Base-by-base conservation (phyloP, 2,888 invertebrate species). In the Rhaphigaster nebulosa region DNA sequence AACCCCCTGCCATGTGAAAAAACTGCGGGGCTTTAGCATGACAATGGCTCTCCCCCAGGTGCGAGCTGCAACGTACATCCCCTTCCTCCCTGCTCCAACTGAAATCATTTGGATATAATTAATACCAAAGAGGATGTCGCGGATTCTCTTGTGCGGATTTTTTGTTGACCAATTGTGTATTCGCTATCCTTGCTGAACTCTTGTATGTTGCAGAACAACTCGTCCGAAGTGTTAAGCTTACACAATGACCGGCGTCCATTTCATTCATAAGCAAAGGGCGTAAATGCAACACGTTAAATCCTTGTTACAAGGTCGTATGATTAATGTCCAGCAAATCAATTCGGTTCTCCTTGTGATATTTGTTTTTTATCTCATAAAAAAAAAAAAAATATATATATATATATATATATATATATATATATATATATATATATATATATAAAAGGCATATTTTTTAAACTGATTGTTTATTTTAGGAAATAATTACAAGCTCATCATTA, bases 71-170 rank as follows among this genome's bases (percentile, higher is more conserved):
- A 90, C 90, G 89, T 89, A 89, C 89, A 80, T 80, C 23, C 80
- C 91, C 80, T 65, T 92, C 92, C 92, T 92, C 91, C 92, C 92
- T 91, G 92, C 92, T n/a, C 41, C 84, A 84, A 84, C 84, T 50
- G 84, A 84, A 84, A 84, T 84, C 84, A 84, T 84, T 84, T 84
- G 45, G 84, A 84, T 50, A 84, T 84, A 84, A 84, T 84, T 84
- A 84, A 84, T 84, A 41, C 45, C 45, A 12, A 15, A 26, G 84
- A 76, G 70, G 70, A 76, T 76, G 70, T 76, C 38, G 70, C 70
- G 38, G 70, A 76, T 34, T 34, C 70, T 76, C 70, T 76, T 38
- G 6, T 76, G 70, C 70, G 70, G 34, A 76, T 76, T 76, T 76
- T 34, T 76, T 76, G 70, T 76, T 38, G 70, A 38, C 38, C 70